phyloP scores from a whole-genome alignment of 2,113 vertebrate genomes.

The Cyphomyrus plagiostoma region DNA sequence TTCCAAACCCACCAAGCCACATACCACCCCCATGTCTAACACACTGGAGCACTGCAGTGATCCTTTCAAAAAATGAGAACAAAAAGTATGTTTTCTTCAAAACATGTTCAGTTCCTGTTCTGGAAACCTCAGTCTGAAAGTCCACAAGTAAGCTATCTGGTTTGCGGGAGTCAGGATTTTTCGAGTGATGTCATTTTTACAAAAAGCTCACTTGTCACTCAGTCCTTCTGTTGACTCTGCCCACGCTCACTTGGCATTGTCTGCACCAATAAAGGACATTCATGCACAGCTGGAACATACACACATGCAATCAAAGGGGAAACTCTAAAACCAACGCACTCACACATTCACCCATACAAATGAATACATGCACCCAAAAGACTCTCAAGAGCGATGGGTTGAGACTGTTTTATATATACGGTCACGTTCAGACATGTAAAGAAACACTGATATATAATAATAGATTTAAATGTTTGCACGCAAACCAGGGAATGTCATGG shows the following conservation, averaged over 20 bases:
- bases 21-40: neutral
- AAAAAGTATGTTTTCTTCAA: neutral
- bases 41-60: neutral
- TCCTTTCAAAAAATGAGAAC: neutral
- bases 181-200: neutral
- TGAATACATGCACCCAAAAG: neutral
- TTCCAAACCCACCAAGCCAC: neutral
- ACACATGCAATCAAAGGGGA: neutral
- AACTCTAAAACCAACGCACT: neutral
- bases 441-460: neutral
- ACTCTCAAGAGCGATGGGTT: neutral
- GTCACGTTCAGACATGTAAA: neutral
- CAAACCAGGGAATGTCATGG: neutral
- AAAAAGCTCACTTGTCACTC: neutral
- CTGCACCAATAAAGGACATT: neutral
- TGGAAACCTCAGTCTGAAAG: neutral
- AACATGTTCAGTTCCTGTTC: neutral
- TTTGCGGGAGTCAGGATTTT: neutral
- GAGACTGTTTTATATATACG: neutral
- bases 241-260: neutral
- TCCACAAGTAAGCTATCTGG: neutral
- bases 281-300: neutral
- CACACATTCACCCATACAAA: neutral
- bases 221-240: neutral
- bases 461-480: neutral